phyloP scores from a whole-genome alignment of 2,113 vertebrate species.

The Scartelaos histophorus region DNA sequence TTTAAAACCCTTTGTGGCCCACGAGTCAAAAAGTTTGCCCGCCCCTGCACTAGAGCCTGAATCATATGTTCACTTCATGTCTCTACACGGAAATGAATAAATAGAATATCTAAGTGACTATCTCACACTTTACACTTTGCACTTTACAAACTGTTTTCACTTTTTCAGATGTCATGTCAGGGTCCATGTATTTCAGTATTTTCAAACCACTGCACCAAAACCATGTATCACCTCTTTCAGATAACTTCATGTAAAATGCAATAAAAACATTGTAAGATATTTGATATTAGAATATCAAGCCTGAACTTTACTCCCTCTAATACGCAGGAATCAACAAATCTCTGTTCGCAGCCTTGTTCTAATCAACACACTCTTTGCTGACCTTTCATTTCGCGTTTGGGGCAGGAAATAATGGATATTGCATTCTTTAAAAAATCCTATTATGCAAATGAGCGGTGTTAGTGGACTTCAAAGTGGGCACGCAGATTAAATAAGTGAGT shows the following conservation, averaged over 20 bases:
- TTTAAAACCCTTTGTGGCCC: no score
- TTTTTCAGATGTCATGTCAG: no score
- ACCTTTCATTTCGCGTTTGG: slow-evolving; percentile 54
- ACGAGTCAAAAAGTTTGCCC: no score
- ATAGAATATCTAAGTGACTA: no score
- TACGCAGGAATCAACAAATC: slow-evolving; percentile 44
- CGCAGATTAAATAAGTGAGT: slow-evolving; percentile 48
- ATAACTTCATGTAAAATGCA: background rate
- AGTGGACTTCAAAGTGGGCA: slow-evolving; percentile 34
- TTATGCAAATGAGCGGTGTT: slow-evolving; percentile 60
- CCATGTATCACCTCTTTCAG: background rate
- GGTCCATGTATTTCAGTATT: no score
- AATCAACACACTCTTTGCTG: slow-evolving; percentile 35
- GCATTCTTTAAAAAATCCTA: slow-evolving; percentile 42
- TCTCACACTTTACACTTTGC: no score
- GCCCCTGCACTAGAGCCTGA: no score
- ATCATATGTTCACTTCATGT: no score
- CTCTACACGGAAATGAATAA: no score
- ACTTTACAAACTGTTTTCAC: no score
- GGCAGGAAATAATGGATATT: slow-evolving; percentile 36
- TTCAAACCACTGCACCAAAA: background rate
- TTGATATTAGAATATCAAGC: background rate
- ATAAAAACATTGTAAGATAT: background rate
- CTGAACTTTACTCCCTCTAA: slow-evolving; percentile 2
- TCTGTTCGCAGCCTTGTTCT: slow-evolving; percentile 16